Percentiles rank a stretch among this genome's conserved stretches.
These are phyloP conservation scores for Ammodytes dubius DNA, from an alignment of 2,113 vertebrate species.

Conservation along the genomic window DNA sequence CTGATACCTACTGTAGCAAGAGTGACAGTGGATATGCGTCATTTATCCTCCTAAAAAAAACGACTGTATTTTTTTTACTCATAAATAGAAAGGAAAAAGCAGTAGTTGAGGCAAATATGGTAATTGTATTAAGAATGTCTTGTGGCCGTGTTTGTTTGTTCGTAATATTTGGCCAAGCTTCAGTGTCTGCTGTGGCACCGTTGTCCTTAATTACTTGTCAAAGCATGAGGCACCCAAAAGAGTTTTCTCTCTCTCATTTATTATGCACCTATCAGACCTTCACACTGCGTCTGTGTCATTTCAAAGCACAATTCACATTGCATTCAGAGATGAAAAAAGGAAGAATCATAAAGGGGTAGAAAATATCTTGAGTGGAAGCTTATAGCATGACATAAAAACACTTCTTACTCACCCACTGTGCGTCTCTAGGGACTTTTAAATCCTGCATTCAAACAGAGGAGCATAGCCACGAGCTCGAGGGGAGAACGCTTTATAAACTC, in stretches of 20 bases:
- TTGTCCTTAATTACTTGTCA: conserved; percentile 70
- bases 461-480: conserved; percentile 48
- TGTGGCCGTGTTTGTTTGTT: conserved; percentile 46
- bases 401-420: conserved; percentile 69
- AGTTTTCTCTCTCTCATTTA: conserved; percentile 46
- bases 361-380: conserved; percentile 71
- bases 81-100: not conserved
- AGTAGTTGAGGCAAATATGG: conserved; percentile 14
- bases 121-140: conserved; percentile 33
- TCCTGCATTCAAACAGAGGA: conserved; percentile 69
- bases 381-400: conserved; percentile 69
- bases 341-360: conserved; percentile 47
- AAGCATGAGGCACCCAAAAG: conserved; percentile 37
- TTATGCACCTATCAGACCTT: conserved; percentile 40
- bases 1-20: not conserved
- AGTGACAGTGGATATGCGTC: conserved; percentile 15
- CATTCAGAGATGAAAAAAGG: conserved; percentile 35
- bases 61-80: not conserved
- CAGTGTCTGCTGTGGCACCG: conserved; percentile 38
- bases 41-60: conserved; percentile 11
- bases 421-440: conserved; percentile 72
- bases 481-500: conserved; percentile 70
- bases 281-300: conserved; percentile 40
- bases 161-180: conserved; percentile 47
- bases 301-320: conserved; percentile 50